Percentiles rank a stretch among this genome's conserved stretches.
These are phyloP conservation scores for Pseudopleuronectes americanus DNA, from an alignment of 2,797 vertebrate species.

Conservation along the genomic window DNA sequence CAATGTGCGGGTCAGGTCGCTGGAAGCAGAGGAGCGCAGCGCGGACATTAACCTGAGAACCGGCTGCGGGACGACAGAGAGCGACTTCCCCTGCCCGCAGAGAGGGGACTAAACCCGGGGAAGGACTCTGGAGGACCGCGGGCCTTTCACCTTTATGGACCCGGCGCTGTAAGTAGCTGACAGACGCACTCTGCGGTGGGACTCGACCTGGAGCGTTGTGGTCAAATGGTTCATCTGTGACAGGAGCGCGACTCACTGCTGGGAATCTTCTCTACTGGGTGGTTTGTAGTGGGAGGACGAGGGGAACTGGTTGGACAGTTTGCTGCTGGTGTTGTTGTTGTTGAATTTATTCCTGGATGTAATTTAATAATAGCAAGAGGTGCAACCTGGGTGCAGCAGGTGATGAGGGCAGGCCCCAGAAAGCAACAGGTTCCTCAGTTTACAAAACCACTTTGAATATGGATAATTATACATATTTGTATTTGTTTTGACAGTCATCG, in stretches of 20 bases:
- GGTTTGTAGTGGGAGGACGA: no score
- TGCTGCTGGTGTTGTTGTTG: not conserved
- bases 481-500: not conserved
- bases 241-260: not conserved
- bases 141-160: not conserved
- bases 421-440: no score
- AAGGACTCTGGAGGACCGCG: conserved; percentile 1
- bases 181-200: conserved; percentile 31
- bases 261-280: no score
- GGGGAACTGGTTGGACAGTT: no score
- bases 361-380: not conserved
- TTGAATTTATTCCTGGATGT: not conserved
- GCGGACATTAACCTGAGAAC: not conserved
- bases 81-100: no score
- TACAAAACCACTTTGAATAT: not conserved
- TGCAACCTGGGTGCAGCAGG: conserved; percentile 58
- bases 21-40: not conserved
- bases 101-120: not conserved
- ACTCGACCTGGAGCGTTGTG: not conserved
- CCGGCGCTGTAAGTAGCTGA: conserved; percentile 39
- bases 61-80: not conserved
- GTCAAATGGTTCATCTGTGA: conserved; percentile 14
- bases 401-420: conserved; percentile 13
- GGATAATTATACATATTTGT: not conserved
- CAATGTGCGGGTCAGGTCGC: conserved; percentile 30